These are phyloP conservation scores for Cheilosia variabilis DNA, from an alignment of 2,888 invertebrate genomes.

Conservation along the genomic window DNA sequence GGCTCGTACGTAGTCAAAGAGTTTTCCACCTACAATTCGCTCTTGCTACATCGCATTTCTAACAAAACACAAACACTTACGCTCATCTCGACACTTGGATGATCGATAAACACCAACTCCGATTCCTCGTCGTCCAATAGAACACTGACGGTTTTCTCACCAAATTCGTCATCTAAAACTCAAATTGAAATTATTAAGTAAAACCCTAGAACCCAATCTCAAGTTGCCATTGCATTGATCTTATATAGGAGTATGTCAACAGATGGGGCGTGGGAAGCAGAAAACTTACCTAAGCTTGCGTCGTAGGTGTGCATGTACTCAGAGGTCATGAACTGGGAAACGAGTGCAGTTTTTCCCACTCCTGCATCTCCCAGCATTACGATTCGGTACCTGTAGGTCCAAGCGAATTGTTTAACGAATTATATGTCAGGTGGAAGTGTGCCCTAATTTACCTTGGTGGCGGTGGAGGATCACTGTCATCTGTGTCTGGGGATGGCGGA, in stretches of 20 bases:
- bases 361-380: slow-evolving; percentile 93
- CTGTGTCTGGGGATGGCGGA: slow-evolving; percentile 89
- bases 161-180: slow-evolving; percentile 95
- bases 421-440: background rate
- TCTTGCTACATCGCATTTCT: background rate
- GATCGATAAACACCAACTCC: slow-evolving; percentile 95
- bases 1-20: slow-evolving; percentile 95
- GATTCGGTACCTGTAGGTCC: slow-evolving; percentile 89
- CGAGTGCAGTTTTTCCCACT: slow-evolving; percentile 95
- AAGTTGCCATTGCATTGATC: slow-evolving; percentile 21
- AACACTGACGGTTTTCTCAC: slow-evolving; percentile 95
- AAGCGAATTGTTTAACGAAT: background rate
- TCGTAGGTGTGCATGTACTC: slow-evolving; percentile 98
- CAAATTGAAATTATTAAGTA: slow-evolving; percentile 83
- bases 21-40: slow-evolving; percentile 89
- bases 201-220: slow-evolving; percentile 75
- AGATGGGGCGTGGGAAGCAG: background rate
- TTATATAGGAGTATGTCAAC: background rate
- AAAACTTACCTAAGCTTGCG: slow-evolving; percentile 90
- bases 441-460: slow-evolving; percentile 78
- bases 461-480: slow-evolving; percentile 86
- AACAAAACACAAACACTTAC: slow-evolving; percentile 85
- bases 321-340: slow-evolving; percentile 97
- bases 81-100: slow-evolving; percentile 95
- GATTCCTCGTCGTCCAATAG: slow-evolving; percentile 94